Percentiles rank a stretch among this genome's conserved stretches.
Evolutionary conservation across 2,797 vertebrate species (phyloP).

Genomic region (Apogon hyalosoma): DNA sequence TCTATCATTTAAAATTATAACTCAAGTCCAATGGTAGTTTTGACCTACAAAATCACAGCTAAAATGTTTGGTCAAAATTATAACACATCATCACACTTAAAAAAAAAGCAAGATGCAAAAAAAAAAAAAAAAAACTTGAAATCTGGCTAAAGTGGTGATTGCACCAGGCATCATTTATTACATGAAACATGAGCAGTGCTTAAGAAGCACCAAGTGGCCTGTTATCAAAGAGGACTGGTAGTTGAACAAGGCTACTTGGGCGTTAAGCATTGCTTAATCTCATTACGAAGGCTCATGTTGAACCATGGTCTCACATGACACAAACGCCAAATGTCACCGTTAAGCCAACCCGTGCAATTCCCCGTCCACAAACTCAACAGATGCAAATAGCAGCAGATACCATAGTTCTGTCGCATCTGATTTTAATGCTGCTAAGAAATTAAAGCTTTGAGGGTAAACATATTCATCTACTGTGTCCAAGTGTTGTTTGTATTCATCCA

Average conservation of each 20-base stretch:
- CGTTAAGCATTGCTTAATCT: constrained; percentile 3
- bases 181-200: not conserved
- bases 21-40: too few relatives aligned
- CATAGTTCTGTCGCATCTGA: not conserved
- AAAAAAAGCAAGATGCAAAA: constrained; percentile 3
- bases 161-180: constrained; percentile 29
- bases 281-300: not conserved
- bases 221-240: not conserved
- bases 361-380: not conserved
- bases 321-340: not conserved
- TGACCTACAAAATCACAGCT: too few relatives aligned
- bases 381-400: constrained; percentile 20
- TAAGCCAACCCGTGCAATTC: not conserved
- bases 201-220: not conserved
- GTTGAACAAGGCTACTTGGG: constrained; percentile 3
- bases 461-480: too few relatives aligned
- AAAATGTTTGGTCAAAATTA: too few relatives aligned
- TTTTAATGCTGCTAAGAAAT: constrained; percentile 2
- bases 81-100: not conserved
- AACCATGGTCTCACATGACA: not conserved
- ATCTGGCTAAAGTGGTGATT: constrained; percentile 10
- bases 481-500: not conserved
- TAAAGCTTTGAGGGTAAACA: not conserved
- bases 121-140: not conserved
- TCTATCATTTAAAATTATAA: constrained; percentile 4